These are phyloP conservation scores for Melanotaenia maccullochi DNA, from an alignment of 2,797 vertebrate species.

Conservation along the genomic window DNA sequence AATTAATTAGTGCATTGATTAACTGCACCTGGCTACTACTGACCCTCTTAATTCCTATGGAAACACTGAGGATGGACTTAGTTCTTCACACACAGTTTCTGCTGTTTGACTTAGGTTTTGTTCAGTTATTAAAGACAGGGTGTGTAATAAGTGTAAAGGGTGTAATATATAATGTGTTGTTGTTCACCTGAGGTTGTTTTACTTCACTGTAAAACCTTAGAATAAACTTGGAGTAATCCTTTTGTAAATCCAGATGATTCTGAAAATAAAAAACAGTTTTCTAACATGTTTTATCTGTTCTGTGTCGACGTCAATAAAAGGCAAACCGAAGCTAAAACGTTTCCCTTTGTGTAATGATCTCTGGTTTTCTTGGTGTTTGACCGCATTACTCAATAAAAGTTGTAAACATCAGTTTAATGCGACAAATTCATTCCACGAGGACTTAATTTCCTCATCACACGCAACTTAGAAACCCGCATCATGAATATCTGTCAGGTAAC, in stretches of 20 bases:
- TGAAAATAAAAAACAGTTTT: not conserved
- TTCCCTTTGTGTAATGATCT: not conserved
- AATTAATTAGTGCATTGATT: no score
- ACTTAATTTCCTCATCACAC: not conserved
- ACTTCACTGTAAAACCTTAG: no score
- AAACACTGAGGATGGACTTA: not conserved
- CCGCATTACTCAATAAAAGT: not conserved
- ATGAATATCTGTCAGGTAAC: conserved; percentile 71
- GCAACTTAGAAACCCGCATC: not conserved
- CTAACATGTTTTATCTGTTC: not conserved
- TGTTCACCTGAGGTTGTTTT: not conserved
- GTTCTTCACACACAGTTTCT: not conserved
- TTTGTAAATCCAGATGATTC: not conserved
- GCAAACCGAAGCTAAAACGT: not conserved
- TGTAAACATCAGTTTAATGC: not conserved
- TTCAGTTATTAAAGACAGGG: not conserved
- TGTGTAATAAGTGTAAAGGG: no score
- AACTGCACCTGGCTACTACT: no score
- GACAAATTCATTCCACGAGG: not conserved
- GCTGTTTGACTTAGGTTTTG: not conserved
- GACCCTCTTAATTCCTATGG: no score
- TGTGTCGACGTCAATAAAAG: not conserved
- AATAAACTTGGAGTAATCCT: no score
- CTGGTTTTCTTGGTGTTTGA: not conserved
- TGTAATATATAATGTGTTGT: not conserved